These are phyloP conservation scores for Cynodonichthys magdalenae DNA, from an alignment of 2,797 vertebrate genomes.

Conservation along the genomic window DNA sequence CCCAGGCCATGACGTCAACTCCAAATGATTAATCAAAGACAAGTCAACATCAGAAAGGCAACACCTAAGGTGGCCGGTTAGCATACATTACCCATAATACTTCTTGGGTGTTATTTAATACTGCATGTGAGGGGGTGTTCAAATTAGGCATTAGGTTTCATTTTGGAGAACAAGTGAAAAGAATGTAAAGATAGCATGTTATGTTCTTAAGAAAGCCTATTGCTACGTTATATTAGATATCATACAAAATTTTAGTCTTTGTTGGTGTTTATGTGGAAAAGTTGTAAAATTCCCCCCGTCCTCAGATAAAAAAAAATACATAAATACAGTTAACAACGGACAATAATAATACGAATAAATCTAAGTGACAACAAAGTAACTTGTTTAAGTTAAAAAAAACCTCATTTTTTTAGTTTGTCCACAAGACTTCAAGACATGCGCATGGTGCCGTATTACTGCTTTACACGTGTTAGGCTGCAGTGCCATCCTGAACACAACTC, in stretches of 20 bases:
- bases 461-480: constrained; percentile 60
- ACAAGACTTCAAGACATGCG: constrained; percentile 17
- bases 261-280: constrained; percentile 35
- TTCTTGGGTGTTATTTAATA: constrained; percentile 42
- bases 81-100: constrained; percentile 53
- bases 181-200: constrained; percentile 9
- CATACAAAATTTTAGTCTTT: constrained; percentile 41
- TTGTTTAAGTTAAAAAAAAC: constrained; percentile 79
- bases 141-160: constrained; percentile 22
- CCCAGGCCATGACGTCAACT: constrained; percentile 69
- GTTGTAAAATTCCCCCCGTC: constrained; percentile 2
- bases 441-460: constrained; percentile 39
- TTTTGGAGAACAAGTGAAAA: constrained; percentile 19
- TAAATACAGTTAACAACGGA: not conserved
- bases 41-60: constrained; percentile 61
- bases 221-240: constrained; percentile 41
- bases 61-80: constrained; percentile 52
- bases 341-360: constrained; percentile 5
- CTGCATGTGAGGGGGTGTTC: not conserved
- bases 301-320: too few relatives aligned
- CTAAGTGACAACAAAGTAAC: constrained; percentile 55
- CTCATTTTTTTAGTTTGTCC: constrained; percentile 68
- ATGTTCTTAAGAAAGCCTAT: constrained; percentile 43
- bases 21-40: constrained; percentile 71
- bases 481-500: constrained; percentile 57